Base-by-base conservation (phyloP, 1,140 invertebrate species). In the Probaryconus sp. region DNA sequence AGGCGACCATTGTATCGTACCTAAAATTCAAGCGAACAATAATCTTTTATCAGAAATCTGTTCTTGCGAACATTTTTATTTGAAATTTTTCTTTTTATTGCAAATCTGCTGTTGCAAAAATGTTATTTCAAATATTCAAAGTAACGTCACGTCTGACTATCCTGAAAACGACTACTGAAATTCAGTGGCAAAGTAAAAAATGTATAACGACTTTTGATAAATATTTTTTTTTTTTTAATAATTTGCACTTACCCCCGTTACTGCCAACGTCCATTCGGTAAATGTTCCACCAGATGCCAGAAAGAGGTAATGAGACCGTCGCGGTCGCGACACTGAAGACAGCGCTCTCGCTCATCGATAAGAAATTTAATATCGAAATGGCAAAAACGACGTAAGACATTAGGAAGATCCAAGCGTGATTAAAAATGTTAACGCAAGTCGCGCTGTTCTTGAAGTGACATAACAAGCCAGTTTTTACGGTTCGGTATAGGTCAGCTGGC, bases 281-380 rank as follows among this genome's bases (percentile, higher is more conserved):
- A 43, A 91, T 79, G n/a, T 89, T 90, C 90, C 90, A 91, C 89
- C 89, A 91, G 45, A 91, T 86, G 2, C 89, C 89, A 2, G 89
- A 85, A 1, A 91, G 35, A 5, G 90, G 90, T 16, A 91, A 80
- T 1, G 89, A 87, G 4, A 87, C 80, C 13, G 89, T 89, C 10
- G 86, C 84, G 6, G 88, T 81, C 7, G 90, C 89, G 6, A 91
- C 84, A 2, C 88, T 90, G 63, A 91, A 89, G 2, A 91, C 89
- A 5, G 90, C 88, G 18, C 89, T 91, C 77, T 91, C 89, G 31
- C 87, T 86, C 38, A 90, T 81, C 1, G 89, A 86, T n/a, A 91
- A 78, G 58, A 91, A 89, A 60, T 89, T 85, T 2, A 90, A 35
- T 2, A 87, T 87, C 1, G 87, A 84, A 26, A 90, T 81, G 0